phyloP scores from a whole-genome alignment of 1,140 invertebrate species.

The Bemisia tabaci region DNA sequence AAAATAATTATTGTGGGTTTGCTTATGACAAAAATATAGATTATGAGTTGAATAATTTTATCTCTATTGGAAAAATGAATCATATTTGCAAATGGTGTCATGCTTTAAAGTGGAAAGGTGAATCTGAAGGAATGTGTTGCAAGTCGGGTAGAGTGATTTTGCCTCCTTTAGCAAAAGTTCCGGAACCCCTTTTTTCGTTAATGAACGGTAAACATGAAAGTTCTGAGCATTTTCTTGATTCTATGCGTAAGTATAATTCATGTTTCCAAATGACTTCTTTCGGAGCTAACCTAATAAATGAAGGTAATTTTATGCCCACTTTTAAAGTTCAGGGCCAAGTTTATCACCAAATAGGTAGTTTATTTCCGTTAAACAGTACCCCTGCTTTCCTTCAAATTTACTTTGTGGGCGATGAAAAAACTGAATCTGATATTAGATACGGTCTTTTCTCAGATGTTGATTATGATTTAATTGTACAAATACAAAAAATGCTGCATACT shows the following conservation, averaged over 20 bases:
- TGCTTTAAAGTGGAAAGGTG: slow-evolving; percentile 28
- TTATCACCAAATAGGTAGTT: slow-evolving; percentile 31
- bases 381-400: slow-evolving; percentile 31
- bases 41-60: slow-evolving; percentile 9
- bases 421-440: slow-evolving; percentile 14
- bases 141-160: slow-evolving; percentile 18
- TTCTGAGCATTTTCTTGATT: slow-evolving; percentile 30
- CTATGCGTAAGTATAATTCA: slow-evolving; percentile 28
- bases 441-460: slow-evolving; percentile 1
- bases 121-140: slow-evolving; percentile 26
- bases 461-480: slow-evolving; percentile 11
- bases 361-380: slow-evolving; percentile 25
- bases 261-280: slow-evolving; percentile 32
- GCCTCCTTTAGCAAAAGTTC: slow-evolving; percentile 11
- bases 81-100: slow-evolving; percentile 22
- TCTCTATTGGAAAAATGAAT: slow-evolving; percentile 23
- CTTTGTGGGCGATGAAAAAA: slow-evolving; percentile 26
- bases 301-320: slow-evolving; percentile 27
- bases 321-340: slow-evolving; percentile 36
- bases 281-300: slow-evolving; percentile 24
- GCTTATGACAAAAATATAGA: slow-evolving; percentile 9
- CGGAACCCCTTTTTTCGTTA: slow-evolving; percentile 16
- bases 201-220: slow-evolving; percentile 12
- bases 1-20: neutral
- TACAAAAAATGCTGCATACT: slow-evolving; percentile 21